Conservation (phyloP, 2,888 invertebrate species). For the Melinaea menophilus region DNA sequence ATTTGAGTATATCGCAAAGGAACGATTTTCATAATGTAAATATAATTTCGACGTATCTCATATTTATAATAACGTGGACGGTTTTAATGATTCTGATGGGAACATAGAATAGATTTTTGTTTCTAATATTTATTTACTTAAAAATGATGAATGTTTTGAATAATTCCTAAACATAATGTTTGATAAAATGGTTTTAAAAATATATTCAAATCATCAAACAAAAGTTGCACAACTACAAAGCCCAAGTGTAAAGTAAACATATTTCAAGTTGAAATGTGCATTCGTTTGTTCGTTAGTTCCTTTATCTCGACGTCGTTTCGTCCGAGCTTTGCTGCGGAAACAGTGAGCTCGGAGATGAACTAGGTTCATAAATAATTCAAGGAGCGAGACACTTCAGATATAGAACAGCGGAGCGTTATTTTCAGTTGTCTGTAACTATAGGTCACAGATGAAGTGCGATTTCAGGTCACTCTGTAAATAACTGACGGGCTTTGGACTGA, state of each 20-base stretch:
- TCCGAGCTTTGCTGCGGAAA: conserved; percentile 60
- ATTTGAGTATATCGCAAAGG: neutral
- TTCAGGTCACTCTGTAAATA: no score
- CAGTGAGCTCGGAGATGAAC: conserved; percentile 64
- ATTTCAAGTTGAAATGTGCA: conserved; percentile 35
- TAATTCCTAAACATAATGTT: no score
- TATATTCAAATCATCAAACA: no score
- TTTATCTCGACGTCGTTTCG: conserved; percentile 46
- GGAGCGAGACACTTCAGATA: no score
- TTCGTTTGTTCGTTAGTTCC: conserved; percentile 38
- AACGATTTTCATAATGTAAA: conserved; percentile 7
- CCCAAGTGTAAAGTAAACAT: conserved; percentile 27
- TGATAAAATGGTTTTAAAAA: no score
- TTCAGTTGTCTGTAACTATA: no score
- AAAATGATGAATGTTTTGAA: no score
- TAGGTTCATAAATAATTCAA: conserved; percentile 75
- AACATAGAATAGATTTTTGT: neutral
- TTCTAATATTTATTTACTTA: no score
- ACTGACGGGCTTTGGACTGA: no score
- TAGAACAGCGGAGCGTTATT: no score
- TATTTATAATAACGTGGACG: neutral
- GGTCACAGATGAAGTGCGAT: no score
- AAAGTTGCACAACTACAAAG: neutral
- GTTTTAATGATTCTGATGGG: neutral
- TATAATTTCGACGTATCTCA: neutral